Base-by-base conservation (phyloP, 2,113 vertebrate genomes). In the Sisor rabdophorus region DNA sequence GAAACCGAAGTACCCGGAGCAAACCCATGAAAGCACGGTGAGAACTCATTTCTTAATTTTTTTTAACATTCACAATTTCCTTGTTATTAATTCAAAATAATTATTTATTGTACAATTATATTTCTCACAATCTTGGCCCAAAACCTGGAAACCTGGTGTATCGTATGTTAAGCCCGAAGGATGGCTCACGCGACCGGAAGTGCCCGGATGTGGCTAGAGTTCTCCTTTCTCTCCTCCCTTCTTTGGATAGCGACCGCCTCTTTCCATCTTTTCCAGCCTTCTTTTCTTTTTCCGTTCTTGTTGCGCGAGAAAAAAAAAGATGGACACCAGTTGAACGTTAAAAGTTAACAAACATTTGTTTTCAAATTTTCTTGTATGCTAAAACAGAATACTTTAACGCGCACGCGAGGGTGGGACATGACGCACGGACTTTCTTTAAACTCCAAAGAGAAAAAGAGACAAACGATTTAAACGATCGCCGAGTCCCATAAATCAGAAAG, bases 271-370 rank as follows among this genome's bases (percentile, higher is more conserved):
- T 48, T 56, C 60, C 36, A 44, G 0, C 65, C 32, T 76, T 47
- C 59, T 36, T 36, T 36, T 60, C 52, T 36, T 50, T 82, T 82
- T 82, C 77, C 81, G 77, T 64, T 79, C 64, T 67, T 60, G 70
- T 72, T 44, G 44, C 32, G 17, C 48, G 52, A 68, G 16, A 65
- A 17, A 20, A 20, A 60, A 48, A 73, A 56, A 76, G 47, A 76
- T 76, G 74, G 74, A 76, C 52, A 56, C 40, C 8, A 47, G 64
- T 48, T 67, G 61, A 76, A 3, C 11, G 32, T 67, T 26, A 13
- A 1, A 47, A 48, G 32, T 68, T 20, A 4, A 26, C n/a, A 67
- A 4, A 11, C 6, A 2, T 48, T 68, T 68, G 17, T 26, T 56
- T 54, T 47, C 19, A 30, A 4, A 17, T 67, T 54, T 10, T 3